A percentile compares a stretch with the other conserved stretches of the same genome.
Evolutionary conservation across 2,113 vertebrate genomes (phyloP).

Genomic region (Donacobius atricapilla): DNA sequence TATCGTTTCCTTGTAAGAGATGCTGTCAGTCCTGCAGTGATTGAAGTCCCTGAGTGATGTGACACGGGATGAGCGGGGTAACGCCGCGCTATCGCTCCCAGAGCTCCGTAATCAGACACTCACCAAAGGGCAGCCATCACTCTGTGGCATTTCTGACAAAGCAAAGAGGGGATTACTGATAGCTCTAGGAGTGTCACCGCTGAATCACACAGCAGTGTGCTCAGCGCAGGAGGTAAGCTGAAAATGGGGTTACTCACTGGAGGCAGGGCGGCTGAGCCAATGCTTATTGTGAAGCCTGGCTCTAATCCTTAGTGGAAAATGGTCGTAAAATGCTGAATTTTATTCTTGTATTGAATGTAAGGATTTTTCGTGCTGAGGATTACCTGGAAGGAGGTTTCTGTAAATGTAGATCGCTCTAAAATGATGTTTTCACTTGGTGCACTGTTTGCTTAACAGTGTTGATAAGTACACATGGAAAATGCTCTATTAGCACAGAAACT

Average conservation of each 20-base stretch:
- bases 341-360: background rate
- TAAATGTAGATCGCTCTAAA: background rate
- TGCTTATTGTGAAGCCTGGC: background rate
- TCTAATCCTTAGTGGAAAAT: background rate
- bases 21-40: background rate
- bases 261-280: background rate
- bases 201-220: background rate
- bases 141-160: slow-evolving; percentile 13
- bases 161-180: background rate
- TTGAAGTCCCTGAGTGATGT: slow-evolving; percentile 2
- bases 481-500: slow-evolving; percentile 44
- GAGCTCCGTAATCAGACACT: slow-evolving; percentile 4
- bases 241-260: background rate
- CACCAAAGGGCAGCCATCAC: slow-evolving; percentile 23
- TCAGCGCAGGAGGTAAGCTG: background rate
- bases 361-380: background rate
- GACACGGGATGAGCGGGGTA: background rate
- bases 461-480: background rate
- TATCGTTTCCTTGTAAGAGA: background rate
- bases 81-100: background rate
- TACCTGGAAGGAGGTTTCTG: background rate
- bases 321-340: background rate
- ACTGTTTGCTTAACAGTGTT: background rate
- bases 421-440: background rate
- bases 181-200: background rate